phyloP scores from a whole-genome alignment of 2,888 invertebrate species.

The Drepanosiphum platanoidis region DNA sequence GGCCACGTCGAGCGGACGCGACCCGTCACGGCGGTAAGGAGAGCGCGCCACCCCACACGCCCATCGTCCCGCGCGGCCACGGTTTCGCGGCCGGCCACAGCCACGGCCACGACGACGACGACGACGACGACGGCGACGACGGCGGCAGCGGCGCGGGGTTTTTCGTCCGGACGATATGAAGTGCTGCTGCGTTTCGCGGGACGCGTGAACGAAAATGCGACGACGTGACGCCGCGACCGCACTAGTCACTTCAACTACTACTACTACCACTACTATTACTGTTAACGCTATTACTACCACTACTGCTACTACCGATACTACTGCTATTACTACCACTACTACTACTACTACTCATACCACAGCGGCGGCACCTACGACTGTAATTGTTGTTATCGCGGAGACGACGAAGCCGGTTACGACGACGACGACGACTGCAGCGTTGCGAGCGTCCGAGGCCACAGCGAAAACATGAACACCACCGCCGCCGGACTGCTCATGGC shows the following conservation, averaged over 20 bases:
- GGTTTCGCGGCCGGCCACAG: neutral
- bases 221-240: conserved; percentile 29
- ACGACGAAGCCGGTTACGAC: conserved; percentile 4
- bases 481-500: conserved; percentile 43
- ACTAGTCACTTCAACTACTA: neutral
- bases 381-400: no score
- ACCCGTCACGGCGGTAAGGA: conserved; percentile 5
- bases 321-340: neutral
- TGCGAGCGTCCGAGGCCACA: conserved; percentile 15
- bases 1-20: neutral
- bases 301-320: neutral
- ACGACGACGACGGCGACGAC: neutral
- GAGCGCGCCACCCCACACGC: neutral
- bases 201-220: conserved; percentile 56
- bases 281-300: neutral
- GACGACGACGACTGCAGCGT: neutral
- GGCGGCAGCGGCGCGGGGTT: conserved; percentile 12
- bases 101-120: neutral
- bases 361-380: neutral
- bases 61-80: neutral
- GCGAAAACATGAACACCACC: conserved; percentile 52
- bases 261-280: neutral
- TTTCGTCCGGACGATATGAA: conserved; percentile 52
- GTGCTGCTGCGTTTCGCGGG: conserved; percentile 44
- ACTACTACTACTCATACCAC: no score